phyloP scores from a whole-genome alignment of 2,797 vertebrate species.

The Ceryle rudis region DNA sequence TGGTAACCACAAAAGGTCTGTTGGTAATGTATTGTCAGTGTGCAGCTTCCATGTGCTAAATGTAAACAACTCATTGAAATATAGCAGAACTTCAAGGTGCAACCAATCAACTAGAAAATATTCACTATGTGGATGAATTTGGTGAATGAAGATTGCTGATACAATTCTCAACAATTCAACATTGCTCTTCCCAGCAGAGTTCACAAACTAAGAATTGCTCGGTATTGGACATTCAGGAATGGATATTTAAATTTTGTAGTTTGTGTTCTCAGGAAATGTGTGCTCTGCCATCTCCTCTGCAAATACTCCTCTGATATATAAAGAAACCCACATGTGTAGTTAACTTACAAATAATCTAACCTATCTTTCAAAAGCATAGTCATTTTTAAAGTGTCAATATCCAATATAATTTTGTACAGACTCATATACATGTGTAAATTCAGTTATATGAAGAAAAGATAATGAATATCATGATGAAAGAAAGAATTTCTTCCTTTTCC shows the following conservation, averaged over 20 bases:
- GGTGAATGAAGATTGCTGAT: neutral
- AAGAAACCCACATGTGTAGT: fast-evolving
- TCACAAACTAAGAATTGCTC: neutral
- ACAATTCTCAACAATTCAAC: neutral
- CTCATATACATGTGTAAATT: neutral
- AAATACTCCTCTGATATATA: neutral
- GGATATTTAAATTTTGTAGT: neutral
- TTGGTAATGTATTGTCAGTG: neutral
- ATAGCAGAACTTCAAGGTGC: neutral
- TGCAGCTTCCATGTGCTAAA: neutral
- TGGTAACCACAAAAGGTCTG: neutral
- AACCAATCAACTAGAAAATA: neutral
- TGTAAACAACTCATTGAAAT: neutral
- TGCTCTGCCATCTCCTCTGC: neutral
- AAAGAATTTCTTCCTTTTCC: neutral
- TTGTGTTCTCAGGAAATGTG: neutral
- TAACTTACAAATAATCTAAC: neutral
- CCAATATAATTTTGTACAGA: neutral
- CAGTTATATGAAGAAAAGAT: neutral
- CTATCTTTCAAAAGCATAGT: neutral
- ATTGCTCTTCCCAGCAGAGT: neutral
- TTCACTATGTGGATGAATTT: neutral
- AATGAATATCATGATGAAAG: neutral
- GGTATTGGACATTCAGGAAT: neutral
- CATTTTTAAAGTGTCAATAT: neutral